A percentile compares a stretch with the other conserved stretches of the same genome.
Evolutionary conservation across 2,797 vertebrate species (phyloP).

Genomic region (Onychomys arenicola): DNA sequence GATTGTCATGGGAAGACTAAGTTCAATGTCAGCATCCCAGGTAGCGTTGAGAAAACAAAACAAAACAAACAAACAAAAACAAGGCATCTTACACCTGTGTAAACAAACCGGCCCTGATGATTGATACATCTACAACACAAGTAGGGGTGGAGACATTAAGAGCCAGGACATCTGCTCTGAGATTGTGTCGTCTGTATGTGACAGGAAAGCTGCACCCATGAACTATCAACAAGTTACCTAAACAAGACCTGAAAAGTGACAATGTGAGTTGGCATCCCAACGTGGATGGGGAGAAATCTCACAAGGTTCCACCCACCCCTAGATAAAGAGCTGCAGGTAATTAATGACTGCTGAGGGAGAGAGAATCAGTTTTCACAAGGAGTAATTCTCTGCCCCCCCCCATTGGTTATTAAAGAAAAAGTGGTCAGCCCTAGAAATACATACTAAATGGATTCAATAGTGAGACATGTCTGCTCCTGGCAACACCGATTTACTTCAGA

Average conservation of each 20-base stretch:
- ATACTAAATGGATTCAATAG: neutral
- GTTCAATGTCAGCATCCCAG: neutral
- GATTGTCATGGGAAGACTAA: neutral
- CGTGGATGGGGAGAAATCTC: neutral
- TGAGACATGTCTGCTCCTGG: no score
- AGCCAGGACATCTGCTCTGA: neutral
- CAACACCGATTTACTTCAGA: no score
- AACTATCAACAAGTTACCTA: neutral
- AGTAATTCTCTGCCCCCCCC: neutral
- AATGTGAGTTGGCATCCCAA: neutral
- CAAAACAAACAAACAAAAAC: neutral
- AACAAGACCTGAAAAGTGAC: neutral
- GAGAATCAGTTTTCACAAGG: neutral
- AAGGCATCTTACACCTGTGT: fast-evolving
- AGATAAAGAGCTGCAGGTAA: neutral
- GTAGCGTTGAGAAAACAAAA: neutral
- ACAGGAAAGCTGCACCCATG: neutral
- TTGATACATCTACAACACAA: neutral
- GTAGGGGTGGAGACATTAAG: no score
- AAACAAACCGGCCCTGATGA: neutral
- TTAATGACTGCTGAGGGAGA: neutral
- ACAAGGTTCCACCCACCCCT: no score
- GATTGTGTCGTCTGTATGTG: neutral
- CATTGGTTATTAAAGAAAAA: neutral
- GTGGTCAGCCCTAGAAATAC: neutral